phyloP scores from a whole-genome alignment of 2,797 vertebrate species.

The Limosa lapponica region DNA sequence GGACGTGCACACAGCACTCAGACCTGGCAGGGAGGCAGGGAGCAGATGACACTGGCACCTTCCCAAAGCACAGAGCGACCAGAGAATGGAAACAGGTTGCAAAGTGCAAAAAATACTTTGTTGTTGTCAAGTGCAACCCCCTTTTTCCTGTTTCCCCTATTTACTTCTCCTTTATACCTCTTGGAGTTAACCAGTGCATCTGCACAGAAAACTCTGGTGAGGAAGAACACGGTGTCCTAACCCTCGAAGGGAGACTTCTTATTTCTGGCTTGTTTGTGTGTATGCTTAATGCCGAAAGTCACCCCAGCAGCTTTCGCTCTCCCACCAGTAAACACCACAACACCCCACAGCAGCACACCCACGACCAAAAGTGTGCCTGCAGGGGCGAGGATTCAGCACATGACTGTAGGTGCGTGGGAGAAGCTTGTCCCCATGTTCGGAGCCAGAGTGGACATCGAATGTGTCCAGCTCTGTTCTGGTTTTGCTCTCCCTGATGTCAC shows the following conservation, averaged over 20 bases:
- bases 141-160: conserved; percentile 52
- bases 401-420: neutral
- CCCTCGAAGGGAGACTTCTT: neutral
- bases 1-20: neutral
- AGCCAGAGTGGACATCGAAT: fast-evolving
- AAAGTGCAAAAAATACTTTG: neutral
- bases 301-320: neutral
- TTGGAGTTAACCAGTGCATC: conserved; percentile 16
- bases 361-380: fast-evolving
- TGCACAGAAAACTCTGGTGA: conserved; percentile 15
- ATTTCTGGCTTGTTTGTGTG: conserved; percentile 30
- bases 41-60: fast-evolving
- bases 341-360: neutral
- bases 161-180: conserved; percentile 56
- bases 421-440: neutral
- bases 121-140: neutral
- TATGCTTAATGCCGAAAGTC: neutral
- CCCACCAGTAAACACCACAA: neutral
- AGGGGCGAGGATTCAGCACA: neutral
- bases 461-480: fast-evolving
- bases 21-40: neutral
- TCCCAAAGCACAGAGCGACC: neutral
- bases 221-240: conserved; percentile 12
- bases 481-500: neutral
- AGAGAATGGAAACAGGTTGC: neutral